Evolutionary conservation across 2,797 vertebrate genomes (phyloP), one percentile per base, ranked within the genome.

Genomic region (Silurus lanzhouensis): DNA sequence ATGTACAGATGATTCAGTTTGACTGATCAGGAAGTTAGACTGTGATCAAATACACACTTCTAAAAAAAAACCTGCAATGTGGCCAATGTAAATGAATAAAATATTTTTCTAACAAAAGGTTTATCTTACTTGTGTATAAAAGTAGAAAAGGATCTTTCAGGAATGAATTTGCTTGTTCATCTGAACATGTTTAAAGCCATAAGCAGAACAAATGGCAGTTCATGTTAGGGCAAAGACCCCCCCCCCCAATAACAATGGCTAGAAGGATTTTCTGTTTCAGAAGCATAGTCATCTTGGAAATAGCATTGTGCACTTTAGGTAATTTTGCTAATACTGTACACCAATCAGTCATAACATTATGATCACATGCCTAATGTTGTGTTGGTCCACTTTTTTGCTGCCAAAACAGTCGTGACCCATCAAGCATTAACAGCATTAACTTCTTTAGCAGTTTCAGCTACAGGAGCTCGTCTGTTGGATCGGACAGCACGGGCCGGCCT

Each of bases 191-290:
- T 82, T 57, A 7, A 46, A 31, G 71, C 67, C 57, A 76, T 64
- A 46, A 67, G 25, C 75, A 85, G 57, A 76, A 74, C 84, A 72
- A 82, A 75, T n/a, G 15, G 46, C 58, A 83, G 72, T 86, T 88
- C 83, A 72, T 80, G 74, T 72, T 82, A 61, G 66, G 55, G 86
- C 72, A 88, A 86, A 87, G 86, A 87, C 88, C n/a, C n/a, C n/a
- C 27, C 46, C 27, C 10, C 71, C 44, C 14, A 74, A 19, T 31
- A 67, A 87, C 77, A 89, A 84, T 71, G 66, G 55, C 60, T 27
- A 46, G 38, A 80, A 17, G 22, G 20, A 67, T 55, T 71, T 68
- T 19, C 61, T n/a, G 46, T 63, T 85, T 85, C 48, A 85, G 81
- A 83, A 68, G 60, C 38, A n/a, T 20, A 61, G 46, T 81, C n/a